A percentile compares a stretch with the other conserved stretches of the same genome.
These are phyloP conservation scores for Ophion obscuratus DNA, from an alignment of 2,888 invertebrate species.

Conservation along the genomic window DNA sequence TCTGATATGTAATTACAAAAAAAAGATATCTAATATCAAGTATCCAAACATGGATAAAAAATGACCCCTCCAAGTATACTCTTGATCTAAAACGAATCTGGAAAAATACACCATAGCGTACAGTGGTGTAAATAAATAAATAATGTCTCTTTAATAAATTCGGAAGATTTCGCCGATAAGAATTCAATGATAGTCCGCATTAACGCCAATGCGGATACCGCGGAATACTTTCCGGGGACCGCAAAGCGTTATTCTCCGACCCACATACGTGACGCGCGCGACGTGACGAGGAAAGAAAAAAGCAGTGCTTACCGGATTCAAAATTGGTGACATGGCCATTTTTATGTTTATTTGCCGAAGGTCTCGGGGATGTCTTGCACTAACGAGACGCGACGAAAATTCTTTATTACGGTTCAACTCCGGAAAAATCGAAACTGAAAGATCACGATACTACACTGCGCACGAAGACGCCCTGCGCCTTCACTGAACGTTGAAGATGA, in stretches of 20 bases:
- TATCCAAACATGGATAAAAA: not conserved
- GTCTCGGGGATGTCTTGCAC: not conserved
- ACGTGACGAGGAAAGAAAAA: not conserved
- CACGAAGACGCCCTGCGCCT: constrained; percentile 66
- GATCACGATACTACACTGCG: constrained; percentile 52
- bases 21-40: not conserved
- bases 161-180: not conserved
- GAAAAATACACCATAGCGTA: not conserved
- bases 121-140: not conserved
- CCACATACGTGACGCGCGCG: not conserved
- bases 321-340: constrained; percentile 79
- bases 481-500: constrained; percentile 59
- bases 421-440: constrained; percentile 1
- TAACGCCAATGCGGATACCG: constrained; percentile 38
- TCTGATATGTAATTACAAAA: not conserved
- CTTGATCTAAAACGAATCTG: not conserved
- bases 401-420: constrained; percentile 13
- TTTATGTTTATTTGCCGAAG: not conserved
- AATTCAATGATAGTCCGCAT: constrained; percentile 13
- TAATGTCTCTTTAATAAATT: not conserved
- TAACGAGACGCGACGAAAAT: not conserved
- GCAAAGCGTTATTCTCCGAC: constrained; percentile 24
- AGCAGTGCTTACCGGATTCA: constrained; percentile 80
- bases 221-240: constrained; percentile 30
- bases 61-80: not conserved